phyloP scores from a whole-genome alignment of 2,888 invertebrate genomes.

The Epinotia ramella region DNA sequence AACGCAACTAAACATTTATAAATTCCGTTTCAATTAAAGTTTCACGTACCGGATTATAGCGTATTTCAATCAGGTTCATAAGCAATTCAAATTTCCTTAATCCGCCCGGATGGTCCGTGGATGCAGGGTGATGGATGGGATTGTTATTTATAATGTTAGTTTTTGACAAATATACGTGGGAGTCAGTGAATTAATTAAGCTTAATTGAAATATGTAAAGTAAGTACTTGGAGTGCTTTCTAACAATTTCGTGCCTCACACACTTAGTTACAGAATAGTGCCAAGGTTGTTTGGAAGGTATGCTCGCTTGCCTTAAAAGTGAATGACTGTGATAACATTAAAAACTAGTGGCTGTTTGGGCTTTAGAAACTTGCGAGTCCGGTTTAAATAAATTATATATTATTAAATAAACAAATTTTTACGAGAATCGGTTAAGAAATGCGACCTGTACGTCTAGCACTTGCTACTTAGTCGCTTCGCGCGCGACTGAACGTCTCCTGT shows the following conservation, averaged over 20 bases:
- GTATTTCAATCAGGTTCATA: constrained; percentile 79
- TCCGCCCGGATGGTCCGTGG: constrained; percentile 59
- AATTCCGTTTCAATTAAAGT: constrained; percentile 67
- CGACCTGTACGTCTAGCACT: no score
- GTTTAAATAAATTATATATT: no score
- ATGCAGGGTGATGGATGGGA: constrained; percentile 42
- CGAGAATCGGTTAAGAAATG: no score
- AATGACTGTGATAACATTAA: not conserved
- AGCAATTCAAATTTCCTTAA: constrained; percentile 81
- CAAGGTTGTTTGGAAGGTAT: constrained; percentile 9
- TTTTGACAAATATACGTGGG: constrained; percentile 41
- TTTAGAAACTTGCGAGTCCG: no score
- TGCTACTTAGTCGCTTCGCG: no score
- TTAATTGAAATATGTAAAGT: constrained; percentile 40
- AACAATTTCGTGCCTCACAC: not conserved
- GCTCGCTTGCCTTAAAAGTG: constrained; percentile 22
- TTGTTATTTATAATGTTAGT: constrained; percentile 50
- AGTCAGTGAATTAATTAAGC: constrained; percentile 47
- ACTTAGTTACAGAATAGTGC: constrained; percentile 10
- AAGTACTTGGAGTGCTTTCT: constrained; percentile 28
- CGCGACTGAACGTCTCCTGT: no score
- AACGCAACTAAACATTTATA: constrained; percentile 50
- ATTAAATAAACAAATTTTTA: no score
- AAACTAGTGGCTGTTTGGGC: no score
- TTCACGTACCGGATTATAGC: constrained; percentile 65